A percentile compares a stretch with the other conserved stretches of the same genome.
Conservation (phyloP, 2,888 invertebrate species). For the Amphipyra berbera region DNA sequence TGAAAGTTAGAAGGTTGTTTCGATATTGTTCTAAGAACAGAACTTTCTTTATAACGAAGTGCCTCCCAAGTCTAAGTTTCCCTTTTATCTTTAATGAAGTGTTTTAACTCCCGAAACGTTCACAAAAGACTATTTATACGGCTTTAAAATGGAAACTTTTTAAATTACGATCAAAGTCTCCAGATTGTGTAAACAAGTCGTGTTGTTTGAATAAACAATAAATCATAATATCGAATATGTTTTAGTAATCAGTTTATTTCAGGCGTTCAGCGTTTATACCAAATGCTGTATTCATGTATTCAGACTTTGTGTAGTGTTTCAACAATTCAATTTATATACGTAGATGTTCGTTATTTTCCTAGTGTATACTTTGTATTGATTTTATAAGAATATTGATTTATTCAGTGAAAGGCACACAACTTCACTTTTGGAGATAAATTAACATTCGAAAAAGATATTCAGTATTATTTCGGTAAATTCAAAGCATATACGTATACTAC, state of each 20-base stretch:
- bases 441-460: neutral
- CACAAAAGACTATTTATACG: slow-evolving; percentile 50
- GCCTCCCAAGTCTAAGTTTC: slow-evolving; percentile 58
- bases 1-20: slow-evolving; percentile 51
- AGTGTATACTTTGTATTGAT: slow-evolving; percentile 8
- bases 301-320: slow-evolving; percentile 27
- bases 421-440: neutral
- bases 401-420: neutral
- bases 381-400: neutral
- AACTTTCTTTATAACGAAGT: slow-evolving; percentile 60
- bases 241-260: slow-evolving; percentile 31
- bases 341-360: neutral
- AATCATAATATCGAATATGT: slow-evolving; percentile 18
- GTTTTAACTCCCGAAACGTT: slow-evolving; percentile 50
- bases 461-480: neutral
- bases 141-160: slow-evolving; percentile 54
- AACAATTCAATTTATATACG: slow-evolving; percentile 18
- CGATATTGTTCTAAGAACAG: slow-evolving; percentile 53
- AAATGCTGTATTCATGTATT: slow-evolving; percentile 12
- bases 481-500: slow-evolving; percentile 14
- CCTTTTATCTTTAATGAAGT: slow-evolving; percentile 72
- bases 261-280: slow-evolving; percentile 23
- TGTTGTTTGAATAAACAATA: slow-evolving; percentile 32
- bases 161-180: slow-evolving; percentile 50
- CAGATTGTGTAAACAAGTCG: slow-evolving; percentile 40